Evolutionary conservation across 2,797 vertebrate genomes (phyloP), one percentile per base, ranked within the genome.

Genomic region (Muscicapa comitata): DNA sequence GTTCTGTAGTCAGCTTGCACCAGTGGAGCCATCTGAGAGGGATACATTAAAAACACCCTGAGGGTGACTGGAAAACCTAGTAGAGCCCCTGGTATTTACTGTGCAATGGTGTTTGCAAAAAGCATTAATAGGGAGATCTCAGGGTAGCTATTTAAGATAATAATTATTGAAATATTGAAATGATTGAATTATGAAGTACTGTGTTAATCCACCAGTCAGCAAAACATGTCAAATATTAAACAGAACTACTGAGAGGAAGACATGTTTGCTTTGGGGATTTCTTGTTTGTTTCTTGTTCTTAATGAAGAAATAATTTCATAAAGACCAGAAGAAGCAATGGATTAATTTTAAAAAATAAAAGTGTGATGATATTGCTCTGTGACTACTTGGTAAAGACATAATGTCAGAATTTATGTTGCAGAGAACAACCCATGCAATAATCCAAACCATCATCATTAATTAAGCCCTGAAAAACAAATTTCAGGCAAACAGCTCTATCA

Each of bases 381-480:
- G n/a, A 78, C 9, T 81, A 8, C 29, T 72, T 90, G 40, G 11
- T 90, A 91, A 92, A 43, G 21, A 35, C 37, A 54, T 10, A 33
- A 2, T 40, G 62, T 86, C 53, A 77, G 38, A 86, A 84, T 65
- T 67, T 93, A 37, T 59, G 10, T 25, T 89, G 26, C 29, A 67
- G n/a, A 58, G 26, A 89, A 50, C 51, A 20, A 35, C 67, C 62
- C 40, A 53, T 65, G n/a, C 35, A 92, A 76, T 76, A 81, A 63
- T 23, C 23, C 23, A 42, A 55, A 48, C 21, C 42, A 61, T 33
- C 73, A 79, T 63, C 21, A 29, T 93, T 66, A 54, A 83, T 71
- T 93, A 88, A 85, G 51, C 72, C 9, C n/a, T 10, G 14, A 31
- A 72, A 89, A 31, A 45, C 37, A 81, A 92, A 70, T 57, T 90